A percentile compares a stretch with the other conserved stretches of the same genome.
Evolutionary conservation across 2,797 vertebrate genomes (phyloP).

Genomic region (Lycodopsis pacificus): DNA sequence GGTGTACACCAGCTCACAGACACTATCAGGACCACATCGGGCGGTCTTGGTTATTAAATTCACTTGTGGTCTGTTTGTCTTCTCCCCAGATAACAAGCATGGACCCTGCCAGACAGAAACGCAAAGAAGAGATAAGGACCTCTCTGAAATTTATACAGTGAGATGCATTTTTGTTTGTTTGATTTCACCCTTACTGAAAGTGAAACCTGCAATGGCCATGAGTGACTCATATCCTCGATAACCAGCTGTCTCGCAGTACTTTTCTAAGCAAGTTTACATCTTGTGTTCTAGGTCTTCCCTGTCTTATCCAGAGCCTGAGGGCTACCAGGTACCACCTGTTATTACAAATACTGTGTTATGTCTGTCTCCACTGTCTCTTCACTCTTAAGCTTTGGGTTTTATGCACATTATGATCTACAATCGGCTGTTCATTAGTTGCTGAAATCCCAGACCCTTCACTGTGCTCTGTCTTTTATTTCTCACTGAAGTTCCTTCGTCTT

Average conservation of each 20-base stretch:
- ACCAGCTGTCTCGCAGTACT: background rate
- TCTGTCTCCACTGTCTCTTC: slow-evolving; percentile 10
- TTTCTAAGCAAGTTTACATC: background rate
- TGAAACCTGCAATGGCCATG: slow-evolving; percentile 25
- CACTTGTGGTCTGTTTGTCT: background rate
- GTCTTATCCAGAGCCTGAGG: slow-evolving; percentile 88
- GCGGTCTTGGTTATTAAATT: background rate
- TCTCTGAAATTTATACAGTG: slow-evolving; percentile 95
- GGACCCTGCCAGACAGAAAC: slow-evolving; percentile 89
- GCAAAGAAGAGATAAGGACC: slow-evolving; percentile 91
- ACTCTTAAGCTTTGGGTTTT: background rate
- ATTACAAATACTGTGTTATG: background rate
- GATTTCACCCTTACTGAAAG: background rate
- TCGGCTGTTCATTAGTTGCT: background rate
- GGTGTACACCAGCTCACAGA: background rate
- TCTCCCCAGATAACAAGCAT: slow-evolving; percentile 59
- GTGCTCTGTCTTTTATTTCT: background rate
- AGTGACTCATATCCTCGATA: background rate
- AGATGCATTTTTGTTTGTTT: slow-evolving; percentile 51
- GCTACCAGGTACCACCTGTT: slow-evolving; percentile 88
- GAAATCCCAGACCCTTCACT: background rate
- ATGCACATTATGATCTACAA: background rate
- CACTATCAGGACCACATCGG: background rate
- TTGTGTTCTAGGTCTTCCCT: slow-evolving; percentile 88
- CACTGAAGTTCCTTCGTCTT: background rate